Evolutionary conservation across 2,888 invertebrate species (phyloP), one percentile per base, ranked within the genome.

Genomic region (Polydrusus cervinus): DNA sequence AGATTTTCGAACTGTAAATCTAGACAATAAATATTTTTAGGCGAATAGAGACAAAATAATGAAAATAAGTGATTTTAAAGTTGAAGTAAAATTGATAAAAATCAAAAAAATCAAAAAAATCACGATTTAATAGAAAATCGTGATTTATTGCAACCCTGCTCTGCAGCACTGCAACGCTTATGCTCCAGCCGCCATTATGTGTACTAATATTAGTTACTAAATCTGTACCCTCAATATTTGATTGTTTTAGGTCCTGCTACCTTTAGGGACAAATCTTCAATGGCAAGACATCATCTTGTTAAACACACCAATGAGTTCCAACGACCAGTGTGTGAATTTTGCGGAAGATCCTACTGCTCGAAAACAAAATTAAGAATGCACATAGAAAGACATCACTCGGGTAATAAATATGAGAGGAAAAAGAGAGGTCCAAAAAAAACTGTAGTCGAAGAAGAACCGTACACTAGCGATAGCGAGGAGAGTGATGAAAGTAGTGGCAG

Each of bases 221-320:
- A n/a, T n/a, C n/a, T n/a, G n/a, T n/a, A n/a, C n/a, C n/a, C n/a
- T n/a, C n/a, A 25, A 34, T 7, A 6, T 34, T 34, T 34, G 1
- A 7, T 34, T 30, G 3, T 65, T 69, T 68, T 43, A 75, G 75
- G 75, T 72, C 30, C 40, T n/a, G 57, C 45, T n/a, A 55, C 62
- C 14, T 76, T 76, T 20, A 68, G 43, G 60, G 76, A 76, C 40
- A 72, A 69, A 57, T 76, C 72, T 6, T 76, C 76, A 14, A 60
- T 76, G 14, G 69, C 57, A 40, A 38, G 76, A 10, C 76, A 76
- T n/a, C 69, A 73, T 30, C 55, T 73, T 30, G 69, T 76, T n/a
- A 76, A 76, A 53, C 76, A 76, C 25, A 61, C 72, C 11, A 65
- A 69, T 13, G 61, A 68, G 10, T 76, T 45, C 34, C 61, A 68